phyloP scores from a whole-genome alignment of 2,797 vertebrate species.

The Macropodus opercularis region DNA sequence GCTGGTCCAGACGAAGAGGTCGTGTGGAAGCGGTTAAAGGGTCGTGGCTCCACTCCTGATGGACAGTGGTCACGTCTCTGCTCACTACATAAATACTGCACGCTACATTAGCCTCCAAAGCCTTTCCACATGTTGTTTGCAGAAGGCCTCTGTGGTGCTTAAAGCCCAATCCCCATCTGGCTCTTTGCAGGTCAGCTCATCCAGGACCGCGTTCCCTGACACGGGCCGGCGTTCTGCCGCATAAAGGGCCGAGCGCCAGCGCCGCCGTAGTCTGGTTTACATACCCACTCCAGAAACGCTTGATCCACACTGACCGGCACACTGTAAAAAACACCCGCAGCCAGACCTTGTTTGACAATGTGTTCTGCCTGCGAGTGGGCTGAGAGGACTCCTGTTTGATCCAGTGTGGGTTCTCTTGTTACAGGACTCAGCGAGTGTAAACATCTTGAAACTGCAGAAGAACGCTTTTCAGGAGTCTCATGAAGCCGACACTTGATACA shows the following conservation, averaged over 20 bases:
- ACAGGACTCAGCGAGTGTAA: constrained; percentile 22
- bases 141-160: constrained; percentile 75
- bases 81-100: constrained; percentile 81
- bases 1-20: constrained; percentile 27
- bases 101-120: constrained; percentile 82
- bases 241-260: constrained; percentile 22
- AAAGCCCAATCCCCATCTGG: constrained; percentile 69
- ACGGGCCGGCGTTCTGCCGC: constrained; percentile 51
- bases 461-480: constrained; percentile 22
- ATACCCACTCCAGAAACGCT: constrained; percentile 32
- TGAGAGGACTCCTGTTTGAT: constrained; percentile 13
- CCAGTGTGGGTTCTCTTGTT: constrained; percentile 19
- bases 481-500: constrained; percentile 30
- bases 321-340: constrained; percentile 24
- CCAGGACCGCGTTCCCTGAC: constrained; percentile 55
- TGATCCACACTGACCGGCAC: constrained; percentile 28
- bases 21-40: constrained; percentile 25
- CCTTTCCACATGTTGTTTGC: constrained; percentile 84
- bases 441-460: constrained; percentile 41
- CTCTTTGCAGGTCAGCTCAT: constrained; percentile 73
- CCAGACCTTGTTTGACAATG: background rate
- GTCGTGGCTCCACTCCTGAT: constrained; percentile 54
- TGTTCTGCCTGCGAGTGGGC: background rate
- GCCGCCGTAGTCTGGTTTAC: constrained; percentile 38
- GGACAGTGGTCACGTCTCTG: constrained; percentile 66